phyloP scores from a whole-genome alignment of 2,113 vertebrate species.

The Festucalex cinctus region DNA sequence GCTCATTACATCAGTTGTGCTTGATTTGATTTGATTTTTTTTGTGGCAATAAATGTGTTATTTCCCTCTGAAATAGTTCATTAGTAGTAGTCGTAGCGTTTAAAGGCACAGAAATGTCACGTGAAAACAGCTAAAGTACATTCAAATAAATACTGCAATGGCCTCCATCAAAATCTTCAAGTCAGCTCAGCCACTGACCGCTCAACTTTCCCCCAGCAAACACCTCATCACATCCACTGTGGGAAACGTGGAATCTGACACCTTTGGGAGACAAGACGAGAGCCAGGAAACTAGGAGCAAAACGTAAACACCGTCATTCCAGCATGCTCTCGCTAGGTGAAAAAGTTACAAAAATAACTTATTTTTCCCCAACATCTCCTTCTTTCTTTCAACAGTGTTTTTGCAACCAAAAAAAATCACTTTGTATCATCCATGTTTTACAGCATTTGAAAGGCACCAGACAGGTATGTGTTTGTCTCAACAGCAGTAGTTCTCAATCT shows the following conservation, averaged over 20 bases:
- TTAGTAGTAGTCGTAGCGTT: conserved; percentile 56
- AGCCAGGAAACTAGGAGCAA: conserved; percentile 41
- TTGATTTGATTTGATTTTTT: background rate
- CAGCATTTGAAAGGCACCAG: conserved; percentile 28
- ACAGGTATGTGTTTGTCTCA: background rate
- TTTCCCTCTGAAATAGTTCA: background rate
- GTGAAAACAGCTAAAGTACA: conserved; percentile 43
- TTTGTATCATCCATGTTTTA: conserved; percentile 32
- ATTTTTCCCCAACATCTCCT: conserved; percentile 7
- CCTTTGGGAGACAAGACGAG: conserved; percentile 37
- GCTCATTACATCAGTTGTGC: conserved; percentile 17
- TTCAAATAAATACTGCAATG: conserved; percentile 64
- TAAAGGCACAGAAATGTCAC: conserved; percentile 37
- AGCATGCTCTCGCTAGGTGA: conserved; percentile 35
- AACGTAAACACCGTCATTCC: conserved; percentile 65
- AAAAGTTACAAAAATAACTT: conserved; percentile 35
- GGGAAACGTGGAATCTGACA: conserved; percentile 44
- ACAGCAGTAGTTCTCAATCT: conserved; percentile 1
- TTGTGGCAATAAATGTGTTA: background rate
- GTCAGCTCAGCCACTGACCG: conserved; percentile 16
- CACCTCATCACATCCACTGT: conserved; percentile 8
- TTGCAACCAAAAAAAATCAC: conserved; percentile 21
- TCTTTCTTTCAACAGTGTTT: conserved; percentile 50
- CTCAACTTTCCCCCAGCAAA: conserved; percentile 15
- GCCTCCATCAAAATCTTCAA: conserved; percentile 26